These are phyloP conservation scores for Porites rus DNA, from an alignment of 92 coral and sea anemone species.

Conservation along the genomic window DNA sequence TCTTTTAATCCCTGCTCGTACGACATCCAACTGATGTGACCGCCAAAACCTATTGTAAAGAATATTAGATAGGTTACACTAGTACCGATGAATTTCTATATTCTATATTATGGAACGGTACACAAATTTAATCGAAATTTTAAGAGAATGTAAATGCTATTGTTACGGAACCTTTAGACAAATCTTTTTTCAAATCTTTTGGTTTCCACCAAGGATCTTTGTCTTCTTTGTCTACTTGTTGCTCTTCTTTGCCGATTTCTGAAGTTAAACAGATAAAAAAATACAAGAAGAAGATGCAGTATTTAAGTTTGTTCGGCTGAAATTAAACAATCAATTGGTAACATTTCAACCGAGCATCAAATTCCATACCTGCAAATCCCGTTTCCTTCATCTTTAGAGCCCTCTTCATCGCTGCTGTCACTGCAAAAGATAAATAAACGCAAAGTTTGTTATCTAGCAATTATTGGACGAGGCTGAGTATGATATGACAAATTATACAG, in stretches of 20 bases:
- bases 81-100: too few species aligned
- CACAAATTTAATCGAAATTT: not conserved
- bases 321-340: not conserved
- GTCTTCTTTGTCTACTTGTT: slow-evolving; percentile 43
- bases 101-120: not conserved
- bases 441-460: too few species aligned
- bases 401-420: slow-evolving; percentile 63
- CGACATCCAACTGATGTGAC: slow-evolving; percentile 76
- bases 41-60: slow-evolving; percentile 66
- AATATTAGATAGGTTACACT: too few species aligned
- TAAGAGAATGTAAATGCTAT: not conserved
- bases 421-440: not conserved
- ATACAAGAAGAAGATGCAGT: too few species aligned
- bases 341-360: not conserved
- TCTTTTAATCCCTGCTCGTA: slow-evolving; percentile 74
- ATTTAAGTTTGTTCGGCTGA: too few species aligned
- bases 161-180: slow-evolving; percentile 31
- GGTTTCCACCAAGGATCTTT: slow-evolving; percentile 90
- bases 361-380: slow-evolving; percentile 49
- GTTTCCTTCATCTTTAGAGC: slow-evolving; percentile 62
- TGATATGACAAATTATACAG: too few species aligned
- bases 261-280: not conserved
- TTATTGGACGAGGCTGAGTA: too few species aligned
- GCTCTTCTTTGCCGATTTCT: slow-evolving; percentile 37
- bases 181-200: slow-evolving; percentile 30